Percentiles rank a stretch among this genome's conserved stretches.
These are phyloP conservation scores for Sclerurus mexicanus DNA, from an alignment of 2,113 vertebrate genomes.

Conservation along the genomic window DNA sequence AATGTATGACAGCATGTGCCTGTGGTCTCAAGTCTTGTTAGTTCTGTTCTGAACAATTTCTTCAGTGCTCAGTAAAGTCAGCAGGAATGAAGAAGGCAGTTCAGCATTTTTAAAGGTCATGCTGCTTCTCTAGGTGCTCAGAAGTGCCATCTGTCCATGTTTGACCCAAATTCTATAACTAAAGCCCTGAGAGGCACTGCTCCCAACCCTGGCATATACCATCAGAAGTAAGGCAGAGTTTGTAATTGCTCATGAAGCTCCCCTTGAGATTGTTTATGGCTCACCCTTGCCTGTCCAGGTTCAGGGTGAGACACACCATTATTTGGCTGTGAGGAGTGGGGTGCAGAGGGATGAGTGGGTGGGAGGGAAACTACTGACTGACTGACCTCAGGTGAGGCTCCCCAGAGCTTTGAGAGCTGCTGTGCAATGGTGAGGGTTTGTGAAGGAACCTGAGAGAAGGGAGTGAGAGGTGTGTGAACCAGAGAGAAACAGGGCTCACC, in stretches of 20 bases:
- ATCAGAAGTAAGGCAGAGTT: neutral
- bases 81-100: neutral
- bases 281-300: neutral
- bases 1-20: accelerated
- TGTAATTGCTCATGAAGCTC: neutral
- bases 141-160: neutral
- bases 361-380: neutral
- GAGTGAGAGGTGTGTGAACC: neutral
- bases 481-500: neutral
- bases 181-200: neutral
- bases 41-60: neutral
- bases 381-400: neutral
- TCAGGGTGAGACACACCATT: neutral
- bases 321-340: neutral
- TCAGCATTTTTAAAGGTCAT: neutral
- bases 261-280: neutral
- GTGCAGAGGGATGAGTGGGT: neutral
- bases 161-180: neutral
- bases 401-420: neutral
- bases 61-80: neutral
- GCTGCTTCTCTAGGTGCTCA: neutral
- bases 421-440: neutral
- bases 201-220: accelerated
- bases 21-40: neutral
- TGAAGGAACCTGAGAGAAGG: neutral